These are phyloP conservation scores for Proales similis DNA, from an alignment of 1,140 invertebrate species.

Conservation along the genomic window DNA sequence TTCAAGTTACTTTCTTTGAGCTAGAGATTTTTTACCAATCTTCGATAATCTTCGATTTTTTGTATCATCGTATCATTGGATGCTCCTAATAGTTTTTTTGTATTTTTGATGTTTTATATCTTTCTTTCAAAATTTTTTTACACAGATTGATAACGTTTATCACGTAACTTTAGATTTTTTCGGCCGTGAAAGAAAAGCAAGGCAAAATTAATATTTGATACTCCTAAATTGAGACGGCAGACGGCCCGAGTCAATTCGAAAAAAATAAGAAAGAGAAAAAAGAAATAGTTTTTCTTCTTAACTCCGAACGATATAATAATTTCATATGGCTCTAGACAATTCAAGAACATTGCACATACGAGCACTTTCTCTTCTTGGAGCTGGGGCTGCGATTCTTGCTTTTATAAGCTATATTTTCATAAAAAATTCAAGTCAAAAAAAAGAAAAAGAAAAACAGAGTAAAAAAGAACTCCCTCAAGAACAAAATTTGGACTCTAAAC, in stretches of 20 bases:
- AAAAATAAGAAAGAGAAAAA: not conserved
- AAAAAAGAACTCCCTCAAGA: not conserved
- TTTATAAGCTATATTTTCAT: conserved; percentile 24
- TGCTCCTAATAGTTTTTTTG: no score
- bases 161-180: not conserved
- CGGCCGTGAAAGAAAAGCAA: not conserved
- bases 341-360: conserved; percentile 26
- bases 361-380: conserved; percentile 27
- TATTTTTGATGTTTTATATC: no score
- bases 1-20: no score
- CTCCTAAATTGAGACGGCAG: no score
- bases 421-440: conserved; percentile 2
- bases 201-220: not conserved
- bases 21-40: no score
- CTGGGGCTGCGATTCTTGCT: conserved; percentile 29
- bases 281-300: not conserved
- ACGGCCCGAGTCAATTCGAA: not conserved
- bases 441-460: not conserved
- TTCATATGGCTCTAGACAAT: conserved; percentile 38
- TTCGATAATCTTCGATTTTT: no score
- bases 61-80: no score
- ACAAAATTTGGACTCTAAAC: not conserved
- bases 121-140: no score
- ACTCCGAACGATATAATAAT: conserved; percentile 4
- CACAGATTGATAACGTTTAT: no score